Base-by-base conservation (phyloP, 2,888 invertebrate genomes). In the Melolontha melolontha region DNA sequence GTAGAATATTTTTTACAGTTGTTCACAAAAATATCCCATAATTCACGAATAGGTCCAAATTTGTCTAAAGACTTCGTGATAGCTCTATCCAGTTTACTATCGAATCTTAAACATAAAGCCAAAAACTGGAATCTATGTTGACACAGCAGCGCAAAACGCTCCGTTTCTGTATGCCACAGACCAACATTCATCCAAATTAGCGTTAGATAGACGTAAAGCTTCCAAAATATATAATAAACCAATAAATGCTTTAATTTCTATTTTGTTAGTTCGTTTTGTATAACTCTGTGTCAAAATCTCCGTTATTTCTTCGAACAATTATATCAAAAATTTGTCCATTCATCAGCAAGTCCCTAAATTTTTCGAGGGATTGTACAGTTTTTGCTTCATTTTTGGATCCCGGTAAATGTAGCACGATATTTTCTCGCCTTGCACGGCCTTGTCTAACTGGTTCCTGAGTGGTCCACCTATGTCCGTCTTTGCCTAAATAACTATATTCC, bases 81-180 rank as follows among this genome's bases (percentile, higher is more conserved):
- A n/a, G n/a, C n/a, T n/a, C n/a, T n/a, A n/a, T n/a, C n/a, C n/a
- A n/a, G n/a, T n/a, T n/a, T n/a, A n/a, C n/a, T n/a, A n/a, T n/a
- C n/a, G 59, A 72, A 72, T 34, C 70, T 63, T 41, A 74, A 63
- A 47, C 70, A 70, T 34, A 59, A 59, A 8, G 57, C 40, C 54
- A 73, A 66, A 68, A 72, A 70, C 39, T 68, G 14, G 63, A 72
- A 73, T 62, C 70, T 14, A 17, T 65, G 66, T 55, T 42, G 47
- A 63, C 72, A 73, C 71, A 17, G 62, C 59, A 59, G 67, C 67
- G 66, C 70, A 49, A 52, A 51, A 72, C 12, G 71, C 49, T 49
- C 50, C 49, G 41, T 49, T 67, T 57, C 68, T 68, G 64, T 65
- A 66, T 51, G 49, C 62, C 27, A 34, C 41, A 8, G 22, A 68